A percentile compares a stretch with the other conserved stretches of the same genome.
Conservation (phyloP, 2,797 vertebrate species). For the Syndactyla subalaris region DNA sequence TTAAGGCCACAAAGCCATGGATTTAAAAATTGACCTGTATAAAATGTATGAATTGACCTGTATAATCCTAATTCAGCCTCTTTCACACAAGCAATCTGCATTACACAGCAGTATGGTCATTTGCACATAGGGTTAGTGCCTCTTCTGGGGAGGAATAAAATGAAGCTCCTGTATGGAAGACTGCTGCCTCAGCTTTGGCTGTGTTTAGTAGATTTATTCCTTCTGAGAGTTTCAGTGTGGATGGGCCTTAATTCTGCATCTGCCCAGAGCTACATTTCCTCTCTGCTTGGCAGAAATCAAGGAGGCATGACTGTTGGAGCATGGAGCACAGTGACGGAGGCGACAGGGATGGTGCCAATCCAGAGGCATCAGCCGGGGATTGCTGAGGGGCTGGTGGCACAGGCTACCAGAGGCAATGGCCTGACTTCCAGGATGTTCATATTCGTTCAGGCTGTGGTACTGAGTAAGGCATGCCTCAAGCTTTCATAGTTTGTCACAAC, state of each 20-base stretch:
- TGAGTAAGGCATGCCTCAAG: too few relatives aligned
- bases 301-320: fast-evolving
- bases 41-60: background rate
- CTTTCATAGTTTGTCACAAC: background rate
- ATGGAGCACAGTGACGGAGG: background rate
- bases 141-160: background rate
- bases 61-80: background rate
- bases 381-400: fast-evolving
- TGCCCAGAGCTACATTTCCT: background rate
- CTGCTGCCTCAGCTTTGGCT: background rate
- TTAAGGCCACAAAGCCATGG: background rate
- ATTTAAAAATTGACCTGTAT: background rate
- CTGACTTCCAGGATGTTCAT: background rate
- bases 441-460: background rate
- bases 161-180: background rate
- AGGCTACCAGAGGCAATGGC: background rate
- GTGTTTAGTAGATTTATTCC: background rate
- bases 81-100: background rate
- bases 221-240: background rate
- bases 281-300: background rate
- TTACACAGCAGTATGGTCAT: background rate
- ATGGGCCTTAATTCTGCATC: background rate
- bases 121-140: background rate
- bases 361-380: fast-evolving
- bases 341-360: background rate